These are phyloP conservation scores for Athalia rosae DNA, from an alignment of 2,888 invertebrate species.

Conservation along the genomic window DNA sequence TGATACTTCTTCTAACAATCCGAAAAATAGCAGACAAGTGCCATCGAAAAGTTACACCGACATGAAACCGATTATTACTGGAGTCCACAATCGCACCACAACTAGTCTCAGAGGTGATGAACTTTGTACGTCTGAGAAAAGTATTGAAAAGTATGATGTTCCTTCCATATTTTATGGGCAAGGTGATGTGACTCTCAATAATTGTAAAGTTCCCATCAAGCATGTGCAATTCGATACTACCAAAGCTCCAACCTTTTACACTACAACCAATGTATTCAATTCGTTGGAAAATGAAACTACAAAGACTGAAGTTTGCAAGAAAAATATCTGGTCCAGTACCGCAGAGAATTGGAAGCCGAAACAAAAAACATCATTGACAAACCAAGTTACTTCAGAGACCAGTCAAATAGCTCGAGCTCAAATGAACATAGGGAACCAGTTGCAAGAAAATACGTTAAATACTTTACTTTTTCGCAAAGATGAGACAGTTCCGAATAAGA, in stretches of 20 bases:
- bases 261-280: not conserved
- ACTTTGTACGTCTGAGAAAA: not conserved
- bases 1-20: not conserved
- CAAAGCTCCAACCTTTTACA: not conserved
- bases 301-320: not conserved
- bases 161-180: not conserved
- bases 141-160: not conserved
- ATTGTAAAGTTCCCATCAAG: not conserved
- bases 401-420: not conserved
- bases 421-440: slow-evolving; percentile 14
- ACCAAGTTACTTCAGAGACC: not conserved
- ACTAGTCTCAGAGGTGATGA: not conserved
- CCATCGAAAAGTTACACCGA: too few relatives aligned
- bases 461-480: not conserved
- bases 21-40: too few relatives aligned
- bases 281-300: slow-evolving; percentile 7
- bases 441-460: slow-evolving; percentile 1
- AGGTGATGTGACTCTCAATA: not conserved
- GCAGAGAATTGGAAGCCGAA: not conserved
- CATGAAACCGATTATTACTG: too few relatives aligned
- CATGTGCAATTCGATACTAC: not conserved
- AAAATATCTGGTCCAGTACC: not conserved
- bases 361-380: not conserved
- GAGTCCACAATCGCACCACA: not conserved
- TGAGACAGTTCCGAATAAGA: not conserved